Base-by-base conservation (phyloP, 2,888 invertebrate genomes). In the Ormia ochracea region DNA sequence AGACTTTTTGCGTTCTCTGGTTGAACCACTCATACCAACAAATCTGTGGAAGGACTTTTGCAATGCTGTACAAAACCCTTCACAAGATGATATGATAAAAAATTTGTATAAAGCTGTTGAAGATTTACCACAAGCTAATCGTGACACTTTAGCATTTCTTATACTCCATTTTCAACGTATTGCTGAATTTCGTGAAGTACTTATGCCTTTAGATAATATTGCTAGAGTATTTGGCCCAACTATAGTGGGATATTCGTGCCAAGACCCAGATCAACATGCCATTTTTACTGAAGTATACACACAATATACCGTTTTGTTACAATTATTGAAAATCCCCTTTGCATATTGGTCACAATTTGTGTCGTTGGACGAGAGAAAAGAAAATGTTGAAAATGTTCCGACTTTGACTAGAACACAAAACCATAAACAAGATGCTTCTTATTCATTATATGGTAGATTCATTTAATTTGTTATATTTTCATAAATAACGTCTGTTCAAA, bases 201-300 rank as follows among this genome's bases (percentile, higher is more conserved):
- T 96, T 91, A 99, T 99, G 99, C 95, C 96, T 0, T 91, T 94
- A 21, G 93, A 93, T 82, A 98, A 98, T 90, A 91, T 99, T 84
- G 94, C 98, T 0, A 95, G 94, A 87, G 93, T 98, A 31, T 97
- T 99, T 90, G 98, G 96, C 0, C 98, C 98, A 1, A 98, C 98
- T 7, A 92, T 99, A 61, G 94, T 99, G 21, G 98, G 98, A 0
- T 97, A 95, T 87, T 96, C 96, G 12, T 93, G 93, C 0, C 90
- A 92, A 0, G 94, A 96, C 87, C 94, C 94, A 0, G 92, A 93
- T 82, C 92, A 93, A 17, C 91, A 92, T 4, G 93, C 93, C 59
- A 93, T 96, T 90, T 92, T 95, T 81, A 92, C 92, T 0, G 96
- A 96, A 86, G 96, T 95, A 0, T 92, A 92, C 58, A 94, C 94